Base-by-base conservation (phyloP, 2,113 vertebrate genomes). In the Nibea coibor region DNA sequence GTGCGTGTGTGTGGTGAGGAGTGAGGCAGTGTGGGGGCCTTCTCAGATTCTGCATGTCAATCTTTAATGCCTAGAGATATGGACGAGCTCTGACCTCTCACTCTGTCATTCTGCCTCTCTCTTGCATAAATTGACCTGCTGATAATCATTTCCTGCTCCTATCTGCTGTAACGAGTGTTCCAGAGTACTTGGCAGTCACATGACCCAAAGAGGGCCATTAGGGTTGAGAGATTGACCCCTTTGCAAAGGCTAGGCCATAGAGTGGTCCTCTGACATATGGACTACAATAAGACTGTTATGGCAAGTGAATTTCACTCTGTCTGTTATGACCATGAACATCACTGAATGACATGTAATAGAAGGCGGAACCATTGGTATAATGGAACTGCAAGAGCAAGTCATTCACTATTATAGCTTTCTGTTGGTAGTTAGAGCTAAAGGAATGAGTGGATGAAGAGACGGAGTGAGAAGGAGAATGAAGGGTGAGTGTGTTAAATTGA, bases 41-140 rank as follows among this genome's bases (percentile, higher is more conserved):
- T 87, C 88, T 92, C 86, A 88, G 88, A 90, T 90, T 88, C 91
- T 91, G 87, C 91, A 93, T 88, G 93, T 93, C 91, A 91, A 91
- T 93, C 93, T 93, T 94, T 95, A 92, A 93, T 93, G 90, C 91
- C 86, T 63, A 87, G 92, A 94, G 92, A 93, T 92, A 94, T 93
- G 87, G 88, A 89, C 76, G 83, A 58, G 88, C 87, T 88, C 87
- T 94, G 91, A 93, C 92, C 93, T 77, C 91, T 91, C 87, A 88
- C 90, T 93, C 87, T 87, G 91, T 92, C 92, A 91, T 89, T 83
- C 87, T 81, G 84, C 90, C 84, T 89, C 89, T 89, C 88, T 72
- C 84, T 88, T 87, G 87, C 92, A 92, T 94, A 94, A 94, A 94
- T 94, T 93, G 93, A 92, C 92, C 94, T 93, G 89, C 91, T 90